Evolutionary conservation across 2,113 vertebrate genomes (phyloP).

Genomic region (Xerus inauris): DNA sequence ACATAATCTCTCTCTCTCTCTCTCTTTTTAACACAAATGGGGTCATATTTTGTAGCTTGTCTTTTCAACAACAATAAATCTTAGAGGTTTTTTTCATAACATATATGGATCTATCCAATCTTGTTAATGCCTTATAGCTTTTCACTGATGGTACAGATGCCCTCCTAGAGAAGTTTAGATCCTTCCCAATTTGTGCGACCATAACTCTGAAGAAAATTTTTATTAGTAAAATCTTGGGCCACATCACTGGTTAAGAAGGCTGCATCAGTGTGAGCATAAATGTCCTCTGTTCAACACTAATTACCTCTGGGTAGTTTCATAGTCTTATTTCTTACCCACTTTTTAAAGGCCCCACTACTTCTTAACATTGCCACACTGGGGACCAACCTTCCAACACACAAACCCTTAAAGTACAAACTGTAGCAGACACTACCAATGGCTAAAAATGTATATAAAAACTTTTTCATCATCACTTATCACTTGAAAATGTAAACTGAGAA

Average conservation of each 20-base stretch:
- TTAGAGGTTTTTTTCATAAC: neutral
- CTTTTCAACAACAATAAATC: neutral
- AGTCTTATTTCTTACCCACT: neutral
- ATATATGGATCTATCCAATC: neutral
- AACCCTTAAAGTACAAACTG: neutral
- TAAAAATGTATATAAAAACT: neutral
- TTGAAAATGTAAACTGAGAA: neutral
- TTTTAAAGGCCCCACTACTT: neutral
- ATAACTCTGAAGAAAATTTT: neutral
- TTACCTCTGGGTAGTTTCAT: no score
- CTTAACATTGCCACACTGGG: neutral
- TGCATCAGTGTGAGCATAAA: neutral
- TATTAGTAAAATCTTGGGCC: neutral
- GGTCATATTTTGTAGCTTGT: neutral
- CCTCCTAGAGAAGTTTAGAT: neutral
- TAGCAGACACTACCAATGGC: neutral
- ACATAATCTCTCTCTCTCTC: no score
- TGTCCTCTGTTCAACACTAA: neutral
- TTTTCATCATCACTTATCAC: no score
- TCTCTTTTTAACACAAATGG: neutral
- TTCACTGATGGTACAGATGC: neutral
- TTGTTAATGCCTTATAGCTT: neutral
- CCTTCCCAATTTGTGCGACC: neutral
- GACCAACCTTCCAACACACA: neutral
- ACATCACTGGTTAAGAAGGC: neutral